A percentile compares a stretch with the other conserved stretches of the same genome.
Evolutionary conservation across 2,888 invertebrate genomes (phyloP).

Genomic region (Leptopilina drosophilae): DNA sequence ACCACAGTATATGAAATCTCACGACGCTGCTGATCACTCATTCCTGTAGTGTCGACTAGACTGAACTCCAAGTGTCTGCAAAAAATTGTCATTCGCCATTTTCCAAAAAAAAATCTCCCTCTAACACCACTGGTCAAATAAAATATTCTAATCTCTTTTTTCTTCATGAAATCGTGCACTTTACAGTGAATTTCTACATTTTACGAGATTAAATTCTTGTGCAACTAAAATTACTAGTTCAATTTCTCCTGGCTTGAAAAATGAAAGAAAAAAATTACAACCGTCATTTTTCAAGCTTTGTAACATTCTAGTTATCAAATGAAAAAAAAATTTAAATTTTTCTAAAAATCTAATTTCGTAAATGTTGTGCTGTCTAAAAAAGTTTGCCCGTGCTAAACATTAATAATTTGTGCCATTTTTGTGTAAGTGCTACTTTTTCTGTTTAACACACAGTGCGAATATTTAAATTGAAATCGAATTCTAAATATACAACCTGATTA

Average conservation of each 20-base stretch:
- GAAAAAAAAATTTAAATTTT: no score
- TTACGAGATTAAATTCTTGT: constrained; percentile 16
- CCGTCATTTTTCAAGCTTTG: no score
- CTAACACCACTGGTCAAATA: neutral
- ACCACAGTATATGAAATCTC: constrained; percentile 94
- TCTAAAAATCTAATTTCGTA: no score
- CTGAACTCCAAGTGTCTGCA: constrained; percentile 91
- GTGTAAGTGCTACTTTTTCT: constrained; percentile 7
- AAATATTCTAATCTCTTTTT: neutral
- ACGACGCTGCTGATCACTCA: constrained; percentile 90
- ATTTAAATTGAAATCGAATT: neutral
- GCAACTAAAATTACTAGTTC: neutral
- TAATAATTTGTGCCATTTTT: constrained; percentile 20
- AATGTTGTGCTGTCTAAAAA: constrained; percentile 11
- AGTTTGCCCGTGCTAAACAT: constrained; percentile 29
- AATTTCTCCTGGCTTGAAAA: no score
- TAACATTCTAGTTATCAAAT: no score
- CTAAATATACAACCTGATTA: no score
- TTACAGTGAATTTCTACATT: constrained; percentile 2
- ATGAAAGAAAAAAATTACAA: no score
- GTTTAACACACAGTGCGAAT: neutral
- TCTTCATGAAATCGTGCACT: constrained; percentile 24
- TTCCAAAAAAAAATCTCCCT: constrained; percentile 10
- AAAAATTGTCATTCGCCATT: constrained; percentile 46
- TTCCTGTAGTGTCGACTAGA: constrained; percentile 91